These are phyloP conservation scores for Plebejus argus DNA, from an alignment of 2,888 invertebrate genomes.

Conservation along the genomic window DNA sequence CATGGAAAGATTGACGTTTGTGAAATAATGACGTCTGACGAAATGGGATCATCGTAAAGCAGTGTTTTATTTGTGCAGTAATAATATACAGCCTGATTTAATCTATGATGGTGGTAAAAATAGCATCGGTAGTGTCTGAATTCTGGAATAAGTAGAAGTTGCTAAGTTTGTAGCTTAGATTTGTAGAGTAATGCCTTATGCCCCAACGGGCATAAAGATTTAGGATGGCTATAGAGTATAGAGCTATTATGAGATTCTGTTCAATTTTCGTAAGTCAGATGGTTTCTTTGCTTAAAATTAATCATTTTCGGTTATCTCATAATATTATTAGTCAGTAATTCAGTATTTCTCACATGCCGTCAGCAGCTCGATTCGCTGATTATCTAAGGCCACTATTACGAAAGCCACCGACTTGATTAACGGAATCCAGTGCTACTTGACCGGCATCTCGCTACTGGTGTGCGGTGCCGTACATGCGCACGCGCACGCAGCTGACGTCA, in stretches of 20 bases:
- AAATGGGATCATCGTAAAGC: neutral
- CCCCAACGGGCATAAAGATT: too few species aligned
- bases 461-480: neutral
- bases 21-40: neutral
- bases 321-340: too few species aligned
- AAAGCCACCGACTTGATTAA: neutral
- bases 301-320: too few species aligned
- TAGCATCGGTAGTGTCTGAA: too few species aligned
- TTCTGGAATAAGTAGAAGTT: too few species aligned
- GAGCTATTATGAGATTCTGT: neutral
- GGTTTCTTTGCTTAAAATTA: neutral
- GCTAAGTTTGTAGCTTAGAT: too few species aligned
- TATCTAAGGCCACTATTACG: constrained; percentile 9
- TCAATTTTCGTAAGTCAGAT: neutral
- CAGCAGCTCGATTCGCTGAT: neutral
- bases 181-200: too few species aligned
- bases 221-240: too few species aligned
- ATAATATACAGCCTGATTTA: too few species aligned
- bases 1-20: neutral
- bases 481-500: constrained; percentile 15
- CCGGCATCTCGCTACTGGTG: neutral
- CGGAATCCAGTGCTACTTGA: neutral
- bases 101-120: too few species aligned
- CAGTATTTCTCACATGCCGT: neutral
- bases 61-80: neutral